These are phyloP conservation scores for Polypedilum vanderplanki DNA, from an alignment of 1,140 invertebrate genomes.

Conservation along the genomic window DNA sequence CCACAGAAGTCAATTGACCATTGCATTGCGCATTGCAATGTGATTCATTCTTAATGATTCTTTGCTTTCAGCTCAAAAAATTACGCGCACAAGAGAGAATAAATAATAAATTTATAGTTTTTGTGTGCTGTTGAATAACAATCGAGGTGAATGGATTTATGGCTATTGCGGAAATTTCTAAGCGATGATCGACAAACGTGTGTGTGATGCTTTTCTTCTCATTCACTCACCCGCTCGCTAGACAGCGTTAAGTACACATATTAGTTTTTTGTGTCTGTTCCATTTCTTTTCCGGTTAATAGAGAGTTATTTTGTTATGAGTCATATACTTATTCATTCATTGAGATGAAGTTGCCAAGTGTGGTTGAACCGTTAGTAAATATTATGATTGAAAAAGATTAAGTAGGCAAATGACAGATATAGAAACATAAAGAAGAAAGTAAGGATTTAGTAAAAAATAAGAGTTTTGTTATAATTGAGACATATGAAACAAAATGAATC, in stretches of 20 bases:
- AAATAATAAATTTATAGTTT: too few relatives aligned
- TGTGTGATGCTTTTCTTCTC: background rate
- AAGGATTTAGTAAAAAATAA: too few relatives aligned
- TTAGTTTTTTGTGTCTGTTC: background rate
- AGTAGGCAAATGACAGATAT: background rate
- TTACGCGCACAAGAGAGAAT: too few relatives aligned
- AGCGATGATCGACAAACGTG: background rate
- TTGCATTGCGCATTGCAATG: too few relatives aligned
- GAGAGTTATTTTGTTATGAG: background rate
- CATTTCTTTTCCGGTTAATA: conserved; percentile 23
- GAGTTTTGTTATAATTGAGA: too few relatives aligned
- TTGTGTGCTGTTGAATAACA: background rate
- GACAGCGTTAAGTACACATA: background rate
- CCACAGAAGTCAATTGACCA: too few relatives aligned
- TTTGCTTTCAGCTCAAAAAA: too few relatives aligned
- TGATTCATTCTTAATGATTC: too few relatives aligned
- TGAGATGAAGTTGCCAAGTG: background rate
- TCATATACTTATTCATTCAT: background rate
- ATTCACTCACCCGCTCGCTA: background rate
- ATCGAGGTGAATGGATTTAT: conserved; percentile 26
- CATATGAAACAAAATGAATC: too few relatives aligned
- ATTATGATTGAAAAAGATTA: background rate
- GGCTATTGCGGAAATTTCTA: conserved; percentile 23
- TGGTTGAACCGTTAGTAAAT: background rate
- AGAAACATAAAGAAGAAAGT: too few relatives aligned